Percentiles rank a stretch among this genome's conserved stretches.
These are phyloP conservation scores for Palaemon carinicauda DNA, from an alignment of 1,140 invertebrate genomes.

Conservation along the genomic window DNA sequence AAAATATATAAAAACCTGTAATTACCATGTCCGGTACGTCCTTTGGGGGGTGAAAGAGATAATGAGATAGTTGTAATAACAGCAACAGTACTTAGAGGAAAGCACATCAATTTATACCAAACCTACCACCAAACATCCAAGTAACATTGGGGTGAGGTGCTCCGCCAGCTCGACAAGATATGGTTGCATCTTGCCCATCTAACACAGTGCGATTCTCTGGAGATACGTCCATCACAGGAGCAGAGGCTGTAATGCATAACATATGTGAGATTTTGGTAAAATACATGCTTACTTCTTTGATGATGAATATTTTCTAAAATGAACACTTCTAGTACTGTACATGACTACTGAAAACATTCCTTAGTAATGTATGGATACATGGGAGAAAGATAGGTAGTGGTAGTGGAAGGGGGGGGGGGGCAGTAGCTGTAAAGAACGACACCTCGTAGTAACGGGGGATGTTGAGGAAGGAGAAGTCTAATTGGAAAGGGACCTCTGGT, in stretches of 20 bases:
- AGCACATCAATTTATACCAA: background rate
- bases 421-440: too few relatives aligned
- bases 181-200: slow-evolving; percentile 89
- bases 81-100: background rate
- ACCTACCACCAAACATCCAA: slow-evolving; percentile 88
- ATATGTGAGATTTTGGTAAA: background rate
- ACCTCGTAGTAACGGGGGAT: too few relatives aligned
- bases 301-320: background rate
- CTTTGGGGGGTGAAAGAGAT: too few relatives aligned
- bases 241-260: slow-evolving; percentile 73
- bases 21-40: too few relatives aligned
- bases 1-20: too few relatives aligned
- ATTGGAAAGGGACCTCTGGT: too few relatives aligned
- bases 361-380: too few relatives aligned
- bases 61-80: background rate
- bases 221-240: slow-evolving; percentile 80
- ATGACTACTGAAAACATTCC: too few relatives aligned
- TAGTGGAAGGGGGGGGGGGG: too few relatives aligned
- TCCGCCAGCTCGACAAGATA: slow-evolving; percentile 85
- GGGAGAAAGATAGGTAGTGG: too few relatives aligned
- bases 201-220: slow-evolving; percentile 88
- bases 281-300: background rate
- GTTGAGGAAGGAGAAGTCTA: too few relatives aligned
- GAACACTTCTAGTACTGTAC: too few relatives aligned
- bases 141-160: slow-evolving; percentile 90